These are phyloP conservation scores for Epirrhoe alternata DNA, from an alignment of 2,888 invertebrate genomes.

Conservation along the genomic window DNA sequence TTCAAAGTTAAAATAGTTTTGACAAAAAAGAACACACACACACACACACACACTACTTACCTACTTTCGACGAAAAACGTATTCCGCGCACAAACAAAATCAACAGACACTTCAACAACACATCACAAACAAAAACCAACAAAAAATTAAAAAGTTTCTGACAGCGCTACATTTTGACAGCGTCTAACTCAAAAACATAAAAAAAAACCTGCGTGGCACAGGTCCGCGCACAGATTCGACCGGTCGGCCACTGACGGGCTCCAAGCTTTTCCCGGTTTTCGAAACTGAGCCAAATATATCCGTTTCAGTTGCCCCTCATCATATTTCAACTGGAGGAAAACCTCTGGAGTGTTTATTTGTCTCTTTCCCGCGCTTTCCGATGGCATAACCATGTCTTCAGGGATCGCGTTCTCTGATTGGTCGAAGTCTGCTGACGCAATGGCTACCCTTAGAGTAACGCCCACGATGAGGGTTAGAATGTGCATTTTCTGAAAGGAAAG, in stretches of 20 bases:
- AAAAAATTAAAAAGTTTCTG: slow-evolving; percentile 38
- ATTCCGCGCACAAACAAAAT: slow-evolving; percentile 23
- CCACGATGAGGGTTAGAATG: slow-evolving; percentile 63
- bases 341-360: slow-evolving; percentile 68
- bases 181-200: slow-evolving; percentile 44
- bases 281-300: slow-evolving; percentile 79
- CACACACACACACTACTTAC: slow-evolving; percentile 4
- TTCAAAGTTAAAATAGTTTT: too few species aligned
- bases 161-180: slow-evolving; percentile 42
- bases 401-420: slow-evolving; percentile 59
- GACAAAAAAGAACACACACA: too few species aligned
- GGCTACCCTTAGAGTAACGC: slow-evolving; percentile 60
- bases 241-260: slow-evolving; percentile 69
- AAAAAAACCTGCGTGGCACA: slow-evolving; percentile 77
- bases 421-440: slow-evolving; percentile 47
- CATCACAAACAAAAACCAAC: slow-evolving; percentile 29
- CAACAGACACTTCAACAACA: slow-evolving; percentile 34
- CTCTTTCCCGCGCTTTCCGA: slow-evolving; percentile 54
- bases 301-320: slow-evolving; percentile 76
- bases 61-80: neutral
- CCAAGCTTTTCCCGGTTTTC: slow-evolving; percentile 60
- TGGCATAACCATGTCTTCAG: slow-evolving; percentile 58
- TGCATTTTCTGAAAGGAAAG: slow-evolving; percentile 50
- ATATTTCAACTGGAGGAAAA: slow-evolving; percentile 78
- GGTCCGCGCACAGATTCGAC: slow-evolving; percentile 73